phyloP scores from a whole-genome alignment of 2,888 invertebrate species.

The Athalia cordata region DNA sequence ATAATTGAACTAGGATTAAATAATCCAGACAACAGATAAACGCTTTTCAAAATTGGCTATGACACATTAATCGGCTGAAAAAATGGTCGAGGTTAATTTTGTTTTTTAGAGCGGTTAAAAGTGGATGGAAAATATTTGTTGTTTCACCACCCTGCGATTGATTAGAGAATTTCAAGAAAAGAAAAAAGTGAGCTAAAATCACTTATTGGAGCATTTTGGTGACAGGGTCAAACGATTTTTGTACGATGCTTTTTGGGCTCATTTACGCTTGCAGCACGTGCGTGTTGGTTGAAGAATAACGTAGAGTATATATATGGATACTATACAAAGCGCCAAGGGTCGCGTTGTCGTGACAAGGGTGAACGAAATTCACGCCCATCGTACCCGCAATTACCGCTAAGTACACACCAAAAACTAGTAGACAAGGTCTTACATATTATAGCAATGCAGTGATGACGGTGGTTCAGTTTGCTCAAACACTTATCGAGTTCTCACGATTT shows the following conservation, averaged over 20 bases:
- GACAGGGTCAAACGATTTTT: no score
- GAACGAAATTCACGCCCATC: conserved; percentile 40
- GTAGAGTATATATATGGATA: conserved; percentile 12
- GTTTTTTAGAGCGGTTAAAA: not conserved
- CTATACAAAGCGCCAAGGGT: conserved; percentile 19
- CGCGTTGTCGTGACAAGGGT: conserved; percentile 36
- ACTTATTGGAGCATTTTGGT: no score
- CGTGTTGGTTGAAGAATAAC: not conserved
- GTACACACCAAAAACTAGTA: conserved; percentile 28
- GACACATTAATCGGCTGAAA: not conserved
- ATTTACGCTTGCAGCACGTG: no score
- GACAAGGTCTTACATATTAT: conserved; percentile 17
- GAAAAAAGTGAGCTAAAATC: no score
- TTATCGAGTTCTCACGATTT: conserved; percentile 30
- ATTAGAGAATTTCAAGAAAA: no score
- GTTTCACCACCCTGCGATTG: no score
- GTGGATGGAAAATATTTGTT: no score
- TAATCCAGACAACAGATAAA: conserved; percentile 10
- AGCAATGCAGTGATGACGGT: not conserved
- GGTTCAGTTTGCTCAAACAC: conserved; percentile 27
- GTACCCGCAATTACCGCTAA: conserved; percentile 45
- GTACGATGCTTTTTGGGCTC: no score
- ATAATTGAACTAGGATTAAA: conserved; percentile 29
- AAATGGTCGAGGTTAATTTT: not conserved
- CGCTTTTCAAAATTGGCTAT: not conserved